Percentiles rank a stretch among this genome's conserved stretches.
Evolutionary conservation across 2,113 vertebrate genomes (phyloP).

Genomic region (Dendropsophus ebraccatus): DNA sequence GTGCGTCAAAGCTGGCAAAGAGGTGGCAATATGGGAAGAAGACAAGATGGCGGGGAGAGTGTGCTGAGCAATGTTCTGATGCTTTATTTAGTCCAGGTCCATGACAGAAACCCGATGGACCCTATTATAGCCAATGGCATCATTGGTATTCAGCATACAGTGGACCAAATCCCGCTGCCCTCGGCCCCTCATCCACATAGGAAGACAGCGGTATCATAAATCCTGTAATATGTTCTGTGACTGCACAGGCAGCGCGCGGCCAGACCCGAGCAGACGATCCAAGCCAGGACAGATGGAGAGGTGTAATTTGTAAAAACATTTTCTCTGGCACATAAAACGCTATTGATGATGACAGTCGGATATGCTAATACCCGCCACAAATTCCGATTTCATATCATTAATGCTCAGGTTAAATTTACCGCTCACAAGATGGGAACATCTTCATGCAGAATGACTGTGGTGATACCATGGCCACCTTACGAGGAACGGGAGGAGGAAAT

Average conservation of each 20-base stretch:
- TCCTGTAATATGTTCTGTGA: not conserved
- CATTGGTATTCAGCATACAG: no score
- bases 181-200: no score
- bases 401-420: conserved; percentile 57
- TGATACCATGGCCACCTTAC: not conserved
- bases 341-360: conserved; percentile 52
- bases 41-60: no score
- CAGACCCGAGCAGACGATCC: not conserved
- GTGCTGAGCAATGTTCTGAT: no score
- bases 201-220: no score
- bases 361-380: conserved; percentile 38
- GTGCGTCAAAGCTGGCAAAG: no score
- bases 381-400: conserved; percentile 33
- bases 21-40: no score
- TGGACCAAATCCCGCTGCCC: no score
- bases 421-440: not conserved
- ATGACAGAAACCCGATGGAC: no score
- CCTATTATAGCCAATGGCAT: no score
- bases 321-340: conserved; percentile 62
- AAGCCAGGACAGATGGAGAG: conserved; percentile 56
- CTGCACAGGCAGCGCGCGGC: not conserved
- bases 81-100: no score
- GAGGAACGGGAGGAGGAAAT: no score
- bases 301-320: conserved; percentile 52
- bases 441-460: conserved; percentile 14